These are phyloP conservation scores for Gymnocephalus cernua DNA, from an alignment of 2,113 vertebrate genomes.

Conservation along the genomic window DNA sequence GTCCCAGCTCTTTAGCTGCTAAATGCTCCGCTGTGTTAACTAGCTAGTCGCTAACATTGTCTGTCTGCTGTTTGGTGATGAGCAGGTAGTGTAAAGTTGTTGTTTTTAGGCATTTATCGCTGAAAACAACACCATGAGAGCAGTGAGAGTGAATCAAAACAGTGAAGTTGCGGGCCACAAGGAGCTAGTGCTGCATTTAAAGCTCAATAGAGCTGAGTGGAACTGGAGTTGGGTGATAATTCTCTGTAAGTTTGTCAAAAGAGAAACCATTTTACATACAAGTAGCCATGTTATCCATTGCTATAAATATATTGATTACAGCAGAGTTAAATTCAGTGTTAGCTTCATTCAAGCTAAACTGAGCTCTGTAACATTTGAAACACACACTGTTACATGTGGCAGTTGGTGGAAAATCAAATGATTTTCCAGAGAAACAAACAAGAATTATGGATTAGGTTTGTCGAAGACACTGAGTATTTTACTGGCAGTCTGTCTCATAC, in stretches of 20 bases:
- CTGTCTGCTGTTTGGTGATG: no score
- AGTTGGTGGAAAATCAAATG: constrained; percentile 18
- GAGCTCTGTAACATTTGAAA: constrained; percentile 6
- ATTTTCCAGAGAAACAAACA: constrained; percentile 17
- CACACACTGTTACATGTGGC: background rate
- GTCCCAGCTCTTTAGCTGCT: no score
- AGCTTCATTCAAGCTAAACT: background rate
- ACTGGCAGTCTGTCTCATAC: constrained; percentile 43
- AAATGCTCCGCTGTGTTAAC: no score
- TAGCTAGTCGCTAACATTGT: no score
- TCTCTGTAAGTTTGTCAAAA: background rate
- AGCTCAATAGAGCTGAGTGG: background rate
- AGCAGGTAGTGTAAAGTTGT: no score
- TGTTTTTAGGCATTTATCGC: background rate
- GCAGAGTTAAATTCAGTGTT: background rate
- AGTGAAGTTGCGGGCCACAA: background rate
- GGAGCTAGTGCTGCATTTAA: background rate
- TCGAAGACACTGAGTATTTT: constrained; percentile 36
- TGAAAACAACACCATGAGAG: background rate
- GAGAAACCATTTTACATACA: background rate
- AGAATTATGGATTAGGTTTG: constrained; percentile 40
- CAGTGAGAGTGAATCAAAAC: background rate
- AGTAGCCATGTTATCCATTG: background rate
- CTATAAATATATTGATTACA: background rate
- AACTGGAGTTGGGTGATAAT: background rate